Percentiles rank a stretch among this genome's conserved stretches.
phyloP scores from a whole-genome alignment of 1,140 invertebrate species.

The Bombus difficillimus region DNA sequence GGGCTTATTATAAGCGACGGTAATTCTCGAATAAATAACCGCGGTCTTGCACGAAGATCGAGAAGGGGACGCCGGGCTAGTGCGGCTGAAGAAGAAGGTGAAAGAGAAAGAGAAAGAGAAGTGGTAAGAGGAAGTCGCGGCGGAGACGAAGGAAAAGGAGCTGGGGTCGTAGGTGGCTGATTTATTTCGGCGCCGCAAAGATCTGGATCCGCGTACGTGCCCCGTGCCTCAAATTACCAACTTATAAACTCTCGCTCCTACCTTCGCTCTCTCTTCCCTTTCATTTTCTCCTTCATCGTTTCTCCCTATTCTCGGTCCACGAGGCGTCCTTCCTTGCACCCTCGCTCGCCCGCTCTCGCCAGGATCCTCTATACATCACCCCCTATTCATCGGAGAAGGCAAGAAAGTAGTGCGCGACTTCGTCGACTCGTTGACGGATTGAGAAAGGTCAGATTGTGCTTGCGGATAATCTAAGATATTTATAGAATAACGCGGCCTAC shows the following conservation, averaged over 20 bases:
- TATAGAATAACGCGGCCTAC: slow-evolving; percentile 63
- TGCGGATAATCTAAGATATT: slow-evolving; percentile 60
- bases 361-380: slow-evolving; percentile 58
- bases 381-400: slow-evolving; percentile 61
- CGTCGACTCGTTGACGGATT: slow-evolving; percentile 57
- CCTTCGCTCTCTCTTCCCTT: slow-evolving; percentile 44
- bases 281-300: slow-evolving; percentile 36
- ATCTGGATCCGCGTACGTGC: slow-evolving; percentile 82
- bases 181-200: slow-evolving; percentile 82
- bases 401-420: slow-evolving; percentile 57
- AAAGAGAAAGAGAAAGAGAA: slow-evolving; percentile 50
- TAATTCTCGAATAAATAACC: slow-evolving; percentile 83
- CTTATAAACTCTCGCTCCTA: slow-evolving; percentile 80
- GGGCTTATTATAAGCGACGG: slow-evolving; percentile 83
- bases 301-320: slow-evolving; percentile 50
- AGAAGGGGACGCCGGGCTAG: slow-evolving; percentile 47
- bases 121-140: slow-evolving; percentile 59
- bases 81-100: neutral
- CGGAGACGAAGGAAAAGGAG: slow-evolving; percentile 59
- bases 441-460: slow-evolving; percentile 33
- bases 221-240: slow-evolving; percentile 82
- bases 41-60: slow-evolving; percentile 71
- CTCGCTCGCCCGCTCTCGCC: slow-evolving; percentile 58
- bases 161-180: slow-evolving; percentile 78
- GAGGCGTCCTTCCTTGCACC: slow-evolving; percentile 16